Percentiles rank a stretch among this genome's conserved stretches.
These are phyloP conservation scores for Sabatieria punctata DNA, from an alignment of 2,888 invertebrate genomes.

Conservation along the genomic window DNA sequence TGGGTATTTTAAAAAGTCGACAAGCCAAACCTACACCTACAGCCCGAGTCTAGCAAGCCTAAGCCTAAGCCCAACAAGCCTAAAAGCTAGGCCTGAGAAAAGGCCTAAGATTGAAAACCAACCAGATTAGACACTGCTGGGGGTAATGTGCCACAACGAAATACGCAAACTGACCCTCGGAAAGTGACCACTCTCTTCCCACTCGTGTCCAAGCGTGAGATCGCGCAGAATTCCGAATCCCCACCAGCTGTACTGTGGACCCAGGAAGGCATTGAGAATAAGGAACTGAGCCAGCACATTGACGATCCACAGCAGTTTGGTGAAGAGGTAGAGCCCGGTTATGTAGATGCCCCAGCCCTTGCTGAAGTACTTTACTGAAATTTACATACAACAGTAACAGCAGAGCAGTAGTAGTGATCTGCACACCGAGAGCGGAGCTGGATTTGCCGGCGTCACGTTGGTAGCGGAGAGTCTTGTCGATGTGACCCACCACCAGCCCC, in stretches of 20 bases:
- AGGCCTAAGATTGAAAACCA: too few species aligned
- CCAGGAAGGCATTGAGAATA: too few species aligned
- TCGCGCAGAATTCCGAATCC: too few species aligned
- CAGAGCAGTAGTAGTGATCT: neutral
- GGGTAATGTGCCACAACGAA: too few species aligned
- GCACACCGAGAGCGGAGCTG: neutral
- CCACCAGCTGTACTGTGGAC: too few species aligned
- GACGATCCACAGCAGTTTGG: slow-evolving; percentile 10
- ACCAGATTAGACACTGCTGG: too few species aligned
- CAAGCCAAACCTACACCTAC: too few species aligned
- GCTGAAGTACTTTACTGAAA: neutral
- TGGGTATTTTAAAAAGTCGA: too few species aligned
- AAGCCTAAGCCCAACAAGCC: too few species aligned
- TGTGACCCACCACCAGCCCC: neutral
- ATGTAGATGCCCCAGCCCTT: slow-evolving; percentile 7
- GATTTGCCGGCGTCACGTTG: neutral
- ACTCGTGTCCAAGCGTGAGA: slow-evolving; percentile 9
- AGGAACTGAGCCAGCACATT: slow-evolving; percentile 9
- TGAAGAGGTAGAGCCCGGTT: slow-evolving; percentile 10
- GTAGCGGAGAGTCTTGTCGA: neutral
- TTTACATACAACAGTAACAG: neutral
- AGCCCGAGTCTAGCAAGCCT: too few species aligned
- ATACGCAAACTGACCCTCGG: slow-evolving; percentile 12
- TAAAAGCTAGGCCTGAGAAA: too few species aligned
- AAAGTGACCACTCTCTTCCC: slow-evolving; percentile 27